Evolutionary conservation across 2,113 vertebrate species (phyloP), one percentile per base, ranked within the genome.

Genomic region (Tympanuchus pallidicinctus): DNA sequence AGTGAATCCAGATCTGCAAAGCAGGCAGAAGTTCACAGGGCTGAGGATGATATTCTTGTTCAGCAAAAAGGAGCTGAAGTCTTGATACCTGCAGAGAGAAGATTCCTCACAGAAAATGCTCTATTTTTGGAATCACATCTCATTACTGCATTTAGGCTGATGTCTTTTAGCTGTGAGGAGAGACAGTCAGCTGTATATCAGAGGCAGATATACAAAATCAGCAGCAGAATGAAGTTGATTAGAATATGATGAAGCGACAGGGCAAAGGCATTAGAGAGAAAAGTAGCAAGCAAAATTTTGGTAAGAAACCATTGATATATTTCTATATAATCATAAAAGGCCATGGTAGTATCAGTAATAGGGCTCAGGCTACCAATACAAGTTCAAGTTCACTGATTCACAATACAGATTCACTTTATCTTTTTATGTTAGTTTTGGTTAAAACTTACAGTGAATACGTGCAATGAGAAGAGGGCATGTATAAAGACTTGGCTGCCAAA

Each of bases 1-100:
- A 66, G 32, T 72, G 66, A 95, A 84, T 78, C 61, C 69, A 90
- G 82, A 85, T 67, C 64, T 91, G 56, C 73, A 91, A 90, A 86
- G 61, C 69, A 81, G 91, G 82, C 48, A 70, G 57, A 47, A 95
- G n/a, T 91, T 86, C 79, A 81, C 40, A 86, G 30, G 52, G 34
- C 34, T 83, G 43, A 92, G 69, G 25, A 47, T 42, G 38, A 86
- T 69, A 84, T 78, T 74, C 64, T 64, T 72, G 20, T 38, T 38
- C 14, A 82, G 19, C 48, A 5, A 65, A 60, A 74, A 66, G 60
- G 32, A 57, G 3, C 36, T 60, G 34, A 82, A 86, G 64, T 78
- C 67, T 86, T 82, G 69, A 75, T 72, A 84, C 57, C 70, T 77
- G 47, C 89, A 88, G 67, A 64, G 74, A 10, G 3, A 93, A 85